Percentiles rank a stretch among this genome's conserved stretches.
phyloP scores from a whole-genome alignment of 2,888 invertebrate species.

The Eustalomyia histrio region DNA sequence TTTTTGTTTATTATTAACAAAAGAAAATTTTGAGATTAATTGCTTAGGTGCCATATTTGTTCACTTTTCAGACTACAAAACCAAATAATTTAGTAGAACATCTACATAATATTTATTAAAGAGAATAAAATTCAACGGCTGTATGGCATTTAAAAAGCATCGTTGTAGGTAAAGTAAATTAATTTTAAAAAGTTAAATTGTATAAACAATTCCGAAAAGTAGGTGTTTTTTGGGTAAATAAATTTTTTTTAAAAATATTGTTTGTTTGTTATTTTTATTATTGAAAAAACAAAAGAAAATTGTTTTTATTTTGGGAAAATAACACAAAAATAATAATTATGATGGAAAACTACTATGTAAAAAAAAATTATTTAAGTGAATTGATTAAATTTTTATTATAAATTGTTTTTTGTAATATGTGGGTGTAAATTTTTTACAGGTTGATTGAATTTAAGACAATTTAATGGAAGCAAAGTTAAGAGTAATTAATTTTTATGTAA shows the following conservation, averaged over 20 bases:
- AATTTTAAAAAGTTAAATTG: conserved; percentile 63
- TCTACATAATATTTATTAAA: no score
- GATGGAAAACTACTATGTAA: no score
- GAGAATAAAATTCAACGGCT: neutral
- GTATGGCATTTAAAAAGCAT: conserved; percentile 33
- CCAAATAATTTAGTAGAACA: neutral
- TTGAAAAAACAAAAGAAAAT: conserved; percentile 30
- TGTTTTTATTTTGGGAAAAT: conserved; percentile 31
- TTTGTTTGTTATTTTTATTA: conserved; percentile 31
- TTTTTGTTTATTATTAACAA: conserved; percentile 55
- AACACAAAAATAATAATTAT: conserved; percentile 12
- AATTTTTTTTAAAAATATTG: conserved; percentile 27
- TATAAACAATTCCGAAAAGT: conserved; percentile 68
- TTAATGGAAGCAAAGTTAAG: neutral
- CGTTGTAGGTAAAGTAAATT: conserved; percentile 63
- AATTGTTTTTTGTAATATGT: no score
- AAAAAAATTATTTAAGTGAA: no score
- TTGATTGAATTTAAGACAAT: neutral
- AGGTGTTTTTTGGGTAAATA: conserved; percentile 67
- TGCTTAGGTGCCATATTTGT: conserved; percentile 59
- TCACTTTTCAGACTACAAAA: neutral
- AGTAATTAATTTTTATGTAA: no score
- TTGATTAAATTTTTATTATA: no score
- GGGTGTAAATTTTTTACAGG: no score
- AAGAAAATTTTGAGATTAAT: conserved; percentile 58